Base-by-base conservation (phyloP, 2,797 vertebrate species). In the Apogon talboti region DNA sequence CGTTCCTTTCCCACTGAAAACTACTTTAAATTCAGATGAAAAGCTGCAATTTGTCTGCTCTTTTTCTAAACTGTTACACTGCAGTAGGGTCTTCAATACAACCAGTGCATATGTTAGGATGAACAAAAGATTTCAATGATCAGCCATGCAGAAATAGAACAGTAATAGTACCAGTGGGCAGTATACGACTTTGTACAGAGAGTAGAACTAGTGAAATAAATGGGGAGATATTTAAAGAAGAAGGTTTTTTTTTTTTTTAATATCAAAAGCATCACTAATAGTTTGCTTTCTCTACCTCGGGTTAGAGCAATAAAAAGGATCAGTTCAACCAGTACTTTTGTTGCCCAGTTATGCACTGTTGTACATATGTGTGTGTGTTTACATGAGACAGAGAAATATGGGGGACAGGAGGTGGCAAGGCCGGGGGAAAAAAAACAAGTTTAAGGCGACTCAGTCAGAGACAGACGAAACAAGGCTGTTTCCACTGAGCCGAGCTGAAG, bases 381-480 rank as follows among this genome's bases (percentile, higher is more conserved):
- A 12, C 30, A 38, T 41, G 65, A 74, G 33, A 68, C 42, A 47
- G 43, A 65, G 45, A 74, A 47, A 75, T 48, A 64, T 44, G 59
- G 69, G 48, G 60, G 59, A 75, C 52, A 78, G 43, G 64, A 82
- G 54, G 48, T 66, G 77, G 38, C 74, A 60, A 73, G 66, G 66
- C 68, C 79, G 74, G 19, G 7, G 30, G 30, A 33, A 79, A 79
- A 83, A 79, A 61, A 63, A 62, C 70, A 74, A 70, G 76, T 89
- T 79, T 54, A 45, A 66, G 16, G 52, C 40, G 24, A 81, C 68
- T 46, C 75, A 45, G 60, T 71, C 66, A 72, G 81, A 88, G 78
- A 66, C 84, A 83, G 79, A 88, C 67, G 53, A 85, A 85, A 88
- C 82, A 80, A 86, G 85, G 78, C 78, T 76, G 71, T 78, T 87